A percentile compares a stretch with the other conserved stretches of the same genome.
Conservation (phyloP, 2,113 vertebrate species). For the Pedionomus torquatus region DNA sequence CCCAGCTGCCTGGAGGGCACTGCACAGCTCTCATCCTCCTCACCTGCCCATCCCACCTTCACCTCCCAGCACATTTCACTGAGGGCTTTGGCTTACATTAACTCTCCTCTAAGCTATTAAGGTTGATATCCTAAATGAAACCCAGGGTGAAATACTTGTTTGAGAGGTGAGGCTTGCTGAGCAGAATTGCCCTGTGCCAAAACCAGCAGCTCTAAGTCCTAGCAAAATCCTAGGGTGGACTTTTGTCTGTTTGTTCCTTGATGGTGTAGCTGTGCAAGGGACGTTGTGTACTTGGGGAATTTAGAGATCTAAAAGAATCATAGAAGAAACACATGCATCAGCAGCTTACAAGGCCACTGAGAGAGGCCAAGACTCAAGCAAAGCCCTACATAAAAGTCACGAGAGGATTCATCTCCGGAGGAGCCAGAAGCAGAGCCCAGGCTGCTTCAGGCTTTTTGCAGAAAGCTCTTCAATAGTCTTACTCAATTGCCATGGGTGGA, state of each 20-base stretch:
- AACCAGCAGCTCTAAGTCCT: not conserved
- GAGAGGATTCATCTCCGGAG: not conserved
- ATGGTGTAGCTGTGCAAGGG: not conserved
- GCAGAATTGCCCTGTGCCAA: not conserved
- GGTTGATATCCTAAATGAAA: not conserved
- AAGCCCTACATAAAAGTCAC: not conserved
- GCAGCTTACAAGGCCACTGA: not conserved
- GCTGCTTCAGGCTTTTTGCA: not conserved
- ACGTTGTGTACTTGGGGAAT: not conserved
- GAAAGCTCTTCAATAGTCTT: not conserved
- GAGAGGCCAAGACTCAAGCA: not conserved
- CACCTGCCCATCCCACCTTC: not conserved
- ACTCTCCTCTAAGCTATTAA: not conserved
- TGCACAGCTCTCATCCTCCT: fast-evolving
- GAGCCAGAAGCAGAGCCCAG: not conserved
- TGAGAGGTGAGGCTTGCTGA: not conserved
- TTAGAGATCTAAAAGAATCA: not conserved
- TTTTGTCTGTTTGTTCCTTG: not conserved
- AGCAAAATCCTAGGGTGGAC: not conserved
- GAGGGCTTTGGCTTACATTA: not conserved
- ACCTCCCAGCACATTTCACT: not conserved
- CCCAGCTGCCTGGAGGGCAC: not conserved
- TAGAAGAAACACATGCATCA: not conserved
- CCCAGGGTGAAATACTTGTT: not conserved
- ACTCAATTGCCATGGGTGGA: not conserved